Evolutionary conservation across 2,888 invertebrate genomes (phyloP).

Genomic region (Zhuqinia jingwanae): DNA sequence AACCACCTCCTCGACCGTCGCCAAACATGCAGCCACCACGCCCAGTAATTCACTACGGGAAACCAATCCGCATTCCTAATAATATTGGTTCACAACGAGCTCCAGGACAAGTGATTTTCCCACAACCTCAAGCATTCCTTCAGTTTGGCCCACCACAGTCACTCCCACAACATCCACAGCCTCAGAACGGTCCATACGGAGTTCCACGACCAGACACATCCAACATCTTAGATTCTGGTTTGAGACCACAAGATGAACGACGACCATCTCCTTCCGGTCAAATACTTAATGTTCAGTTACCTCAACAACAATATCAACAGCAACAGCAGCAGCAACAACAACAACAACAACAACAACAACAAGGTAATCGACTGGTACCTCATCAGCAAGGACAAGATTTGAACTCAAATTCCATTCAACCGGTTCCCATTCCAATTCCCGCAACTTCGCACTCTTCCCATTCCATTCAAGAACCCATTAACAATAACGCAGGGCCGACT

Average conservation of each 20-base stretch:
- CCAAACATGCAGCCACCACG: conserved; percentile 62
- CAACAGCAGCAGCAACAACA: no score
- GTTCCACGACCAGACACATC: conserved; percentile 21
- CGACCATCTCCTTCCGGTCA: conserved; percentile 66
- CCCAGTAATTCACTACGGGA: conserved; percentile 59
- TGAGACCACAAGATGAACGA: conserved; percentile 53
- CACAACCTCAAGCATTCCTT: conserved; percentile 61
- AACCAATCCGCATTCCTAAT: conserved; percentile 57
- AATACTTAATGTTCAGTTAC: conserved; percentile 55
- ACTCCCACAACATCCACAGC: background rate
- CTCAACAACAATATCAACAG: background rate
- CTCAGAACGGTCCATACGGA: conserved; percentile 26
- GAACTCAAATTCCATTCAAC: conserved; percentile 59
- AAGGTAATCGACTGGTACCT: background rate
- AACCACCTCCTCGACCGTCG: conserved; percentile 45
- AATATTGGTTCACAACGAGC: conserved; percentile 67
- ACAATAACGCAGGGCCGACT: conserved; percentile 13
- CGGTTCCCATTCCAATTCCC: conserved; percentile 68
- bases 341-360: no score
- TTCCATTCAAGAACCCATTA: conserved; percentile 13
- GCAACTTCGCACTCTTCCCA: conserved; percentile 31
- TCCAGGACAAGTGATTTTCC: conserved; percentile 68
- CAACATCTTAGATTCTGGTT: conserved; percentile 19
- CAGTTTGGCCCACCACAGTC: conserved; percentile 63
- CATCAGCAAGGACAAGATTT: conserved; percentile 8